A percentile compares a stretch with the other conserved stretches of the same genome.
These are phyloP conservation scores for Cyclopterus lumpus DNA, from an alignment of 2,797 vertebrate genomes.

Conservation along the genomic window DNA sequence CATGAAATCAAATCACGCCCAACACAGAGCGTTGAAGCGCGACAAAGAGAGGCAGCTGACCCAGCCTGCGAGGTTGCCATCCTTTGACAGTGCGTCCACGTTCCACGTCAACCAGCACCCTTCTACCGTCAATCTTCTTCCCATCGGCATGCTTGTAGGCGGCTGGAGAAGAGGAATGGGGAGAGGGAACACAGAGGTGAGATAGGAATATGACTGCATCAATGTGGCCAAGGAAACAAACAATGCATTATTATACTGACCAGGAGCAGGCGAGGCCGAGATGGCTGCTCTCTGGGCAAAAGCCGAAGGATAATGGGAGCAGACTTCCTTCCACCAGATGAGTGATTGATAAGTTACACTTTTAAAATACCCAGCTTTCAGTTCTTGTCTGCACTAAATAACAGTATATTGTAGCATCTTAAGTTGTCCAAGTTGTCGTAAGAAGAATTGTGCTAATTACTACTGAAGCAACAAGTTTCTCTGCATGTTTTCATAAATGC, in stretches of 20 bases:
- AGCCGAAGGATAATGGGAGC: constrained; percentile 77
- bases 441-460: background rate
- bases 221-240: constrained; percentile 76
- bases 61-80: constrained; percentile 92
- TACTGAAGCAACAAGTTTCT: background rate
- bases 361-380: constrained; percentile 17
- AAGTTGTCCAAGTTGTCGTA: background rate
- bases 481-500: background rate
- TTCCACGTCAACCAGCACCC: constrained; percentile 94
- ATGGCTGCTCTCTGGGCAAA: constrained; percentile 83
- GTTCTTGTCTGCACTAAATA: background rate
- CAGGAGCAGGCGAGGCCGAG: constrained; percentile 82
- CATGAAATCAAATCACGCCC: no score
- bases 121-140: constrained; percentile 94
- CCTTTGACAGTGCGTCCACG: constrained; percentile 95
- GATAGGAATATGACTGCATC: constrained; percentile 21
- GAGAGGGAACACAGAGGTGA: constrained; percentile 65
- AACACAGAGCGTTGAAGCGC: no score
- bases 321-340: constrained; percentile 79
- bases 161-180: constrained; percentile 82
- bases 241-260: constrained; percentile 80
- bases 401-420: background rate
- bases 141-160: constrained; percentile 97
- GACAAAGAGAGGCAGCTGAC: constrained; percentile 62
- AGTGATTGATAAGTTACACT: constrained; percentile 59